Evolutionary conservation across 2,797 vertebrate genomes (phyloP).

Genomic region (Carduelis carduelis): DNA sequence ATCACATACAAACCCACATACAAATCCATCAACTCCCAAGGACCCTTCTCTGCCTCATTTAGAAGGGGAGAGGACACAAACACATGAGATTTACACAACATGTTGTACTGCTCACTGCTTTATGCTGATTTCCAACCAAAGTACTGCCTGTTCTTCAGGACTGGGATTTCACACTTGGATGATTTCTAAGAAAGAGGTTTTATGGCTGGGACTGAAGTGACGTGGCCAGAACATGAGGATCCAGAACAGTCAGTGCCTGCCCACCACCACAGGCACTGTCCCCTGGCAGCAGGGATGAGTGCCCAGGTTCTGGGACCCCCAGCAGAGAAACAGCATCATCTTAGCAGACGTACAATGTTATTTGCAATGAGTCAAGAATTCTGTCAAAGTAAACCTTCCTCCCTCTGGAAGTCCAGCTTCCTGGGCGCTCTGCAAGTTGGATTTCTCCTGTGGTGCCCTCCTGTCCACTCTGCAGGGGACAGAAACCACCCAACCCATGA

Average conservation of each 20-base stretch:
- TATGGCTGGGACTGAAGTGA: not conserved
- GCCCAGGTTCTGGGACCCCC: not conserved
- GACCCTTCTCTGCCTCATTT: not conserved
- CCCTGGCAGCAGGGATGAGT: not conserved
- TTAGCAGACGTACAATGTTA: not conserved
- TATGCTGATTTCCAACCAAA: not conserved
- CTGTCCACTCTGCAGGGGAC: not conserved
- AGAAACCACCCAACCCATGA: not conserved
- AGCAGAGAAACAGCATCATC: not conserved
- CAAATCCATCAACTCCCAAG: conserved; percentile 16
- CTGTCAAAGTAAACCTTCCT: not conserved
- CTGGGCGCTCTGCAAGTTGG: not conserved
- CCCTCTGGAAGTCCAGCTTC: not conserved
- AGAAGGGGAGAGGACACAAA: not conserved
- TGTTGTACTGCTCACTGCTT: not conserved
- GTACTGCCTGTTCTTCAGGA: not conserved
- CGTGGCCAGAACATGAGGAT: not conserved
- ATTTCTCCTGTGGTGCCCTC: not conserved
- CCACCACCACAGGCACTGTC: not conserved
- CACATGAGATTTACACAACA: not conserved
- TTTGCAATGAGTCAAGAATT: not conserved
- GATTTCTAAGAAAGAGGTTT: not conserved
- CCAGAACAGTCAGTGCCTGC: accelerated
- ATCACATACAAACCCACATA: conserved; percentile 26
- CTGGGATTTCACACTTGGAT: not conserved